Conservation (phyloP, 2,113 vertebrate genomes). For the Ifrita kowaldi region DNA sequence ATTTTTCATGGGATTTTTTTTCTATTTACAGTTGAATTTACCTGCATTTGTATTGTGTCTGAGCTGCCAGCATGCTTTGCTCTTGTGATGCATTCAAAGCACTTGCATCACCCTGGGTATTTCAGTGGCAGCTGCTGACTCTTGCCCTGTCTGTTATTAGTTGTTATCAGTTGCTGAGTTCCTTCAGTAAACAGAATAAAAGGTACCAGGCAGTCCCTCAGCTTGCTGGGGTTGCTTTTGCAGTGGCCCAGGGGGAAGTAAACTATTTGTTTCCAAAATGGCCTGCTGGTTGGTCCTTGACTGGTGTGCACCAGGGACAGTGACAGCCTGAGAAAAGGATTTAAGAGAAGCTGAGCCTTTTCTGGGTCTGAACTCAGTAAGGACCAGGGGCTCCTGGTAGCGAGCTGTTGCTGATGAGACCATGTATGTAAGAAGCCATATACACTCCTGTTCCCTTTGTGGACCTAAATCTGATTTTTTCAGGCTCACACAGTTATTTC, state of each 20-base stretch:
- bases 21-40: background rate
- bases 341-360: background rate
- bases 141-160: background rate
- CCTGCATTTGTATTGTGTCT: background rate
- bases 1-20: background rate
- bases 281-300: background rate
- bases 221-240: background rate
- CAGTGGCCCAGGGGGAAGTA: background rate
- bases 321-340: background rate
- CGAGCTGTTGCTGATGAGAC: background rate
- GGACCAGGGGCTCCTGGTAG: background rate
- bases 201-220: background rate
- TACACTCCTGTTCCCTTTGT: background rate
- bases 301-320: background rate
- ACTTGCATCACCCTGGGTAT: rapidly evolving
- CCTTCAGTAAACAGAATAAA: background rate
- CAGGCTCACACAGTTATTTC: background rate
- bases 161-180: background rate
- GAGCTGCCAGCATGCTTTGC: background rate
- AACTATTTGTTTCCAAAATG: background rate
- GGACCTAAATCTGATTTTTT: background rate
- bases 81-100: background rate
- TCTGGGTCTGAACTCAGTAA: background rate
- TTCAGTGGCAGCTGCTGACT: background rate
- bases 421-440: background rate